Percentiles rank a stretch among this genome's conserved stretches.
These are phyloP conservation scores for Chelon labrosus DNA, from an alignment of 2,797 vertebrate species.

Conservation along the genomic window DNA sequence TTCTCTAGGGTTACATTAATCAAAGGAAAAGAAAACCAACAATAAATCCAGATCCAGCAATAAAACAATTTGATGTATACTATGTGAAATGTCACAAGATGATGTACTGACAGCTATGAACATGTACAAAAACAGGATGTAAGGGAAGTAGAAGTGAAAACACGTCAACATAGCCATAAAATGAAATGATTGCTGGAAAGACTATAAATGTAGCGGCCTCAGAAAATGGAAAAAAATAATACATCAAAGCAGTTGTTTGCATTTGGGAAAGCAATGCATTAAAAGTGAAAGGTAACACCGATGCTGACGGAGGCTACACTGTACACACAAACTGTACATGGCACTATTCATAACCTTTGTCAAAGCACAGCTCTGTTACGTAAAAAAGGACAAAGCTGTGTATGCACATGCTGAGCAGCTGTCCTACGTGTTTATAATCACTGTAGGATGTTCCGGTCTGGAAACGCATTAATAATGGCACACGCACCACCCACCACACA, in stretches of 20 bases:
- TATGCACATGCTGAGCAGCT: conserved; percentile 10
- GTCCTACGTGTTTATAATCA: background rate
- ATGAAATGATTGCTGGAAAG: background rate
- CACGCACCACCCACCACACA: conserved; percentile 5
- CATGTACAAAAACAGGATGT: background rate
- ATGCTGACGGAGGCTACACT: background rate
- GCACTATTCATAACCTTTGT: background rate
- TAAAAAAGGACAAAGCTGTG: background rate
- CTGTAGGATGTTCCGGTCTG: conserved; percentile 4
- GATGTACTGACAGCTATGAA: background rate
- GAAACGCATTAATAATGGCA: conserved; percentile 23
- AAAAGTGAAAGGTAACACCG: background rate
- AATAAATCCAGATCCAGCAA: background rate
- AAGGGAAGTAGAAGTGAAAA: background rate
- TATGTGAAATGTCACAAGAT: background rate
- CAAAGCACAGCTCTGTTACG: conserved; percentile 5
- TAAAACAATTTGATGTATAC: background rate
- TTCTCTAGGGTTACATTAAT: background rate
- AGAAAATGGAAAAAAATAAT: background rate
- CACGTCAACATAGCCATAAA: background rate
- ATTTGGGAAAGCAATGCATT: too few relatives aligned
- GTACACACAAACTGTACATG: background rate
- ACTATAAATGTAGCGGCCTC: too few relatives aligned
- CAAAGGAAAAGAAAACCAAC: background rate
- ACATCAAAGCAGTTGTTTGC: background rate